phyloP scores from a whole-genome alignment of 2,888 invertebrate species.

The Cyrtodaria siliqua region DNA sequence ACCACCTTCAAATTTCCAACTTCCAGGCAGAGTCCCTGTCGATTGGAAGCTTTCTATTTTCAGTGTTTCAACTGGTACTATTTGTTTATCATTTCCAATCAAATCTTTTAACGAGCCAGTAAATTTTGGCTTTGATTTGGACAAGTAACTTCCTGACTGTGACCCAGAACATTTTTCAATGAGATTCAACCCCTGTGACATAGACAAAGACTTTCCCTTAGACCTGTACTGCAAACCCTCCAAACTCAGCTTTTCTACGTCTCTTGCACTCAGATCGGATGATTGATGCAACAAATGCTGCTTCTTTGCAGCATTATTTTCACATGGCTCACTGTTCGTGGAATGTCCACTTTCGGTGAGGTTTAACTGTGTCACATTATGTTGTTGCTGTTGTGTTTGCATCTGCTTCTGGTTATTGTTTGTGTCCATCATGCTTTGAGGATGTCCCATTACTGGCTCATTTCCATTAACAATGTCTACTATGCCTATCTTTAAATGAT shows the following conservation, averaged over 20 bases:
- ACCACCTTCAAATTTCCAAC: conserved; percentile 39
- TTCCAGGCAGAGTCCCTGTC: conserved; percentile 45
- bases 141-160: conserved; percentile 35
- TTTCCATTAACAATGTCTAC: not conserved
- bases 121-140: conserved; percentile 56
- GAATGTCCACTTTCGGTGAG: not conserved
- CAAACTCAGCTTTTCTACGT: conserved; percentile 20
- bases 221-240: conserved; percentile 25
- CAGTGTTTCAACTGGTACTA: conserved; percentile 64
- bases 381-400: conserved; percentile 2
- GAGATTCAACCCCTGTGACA: conserved; percentile 61
- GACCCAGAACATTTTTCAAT: conserved; percentile 29
- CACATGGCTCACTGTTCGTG: not conserved
- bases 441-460: not conserved
- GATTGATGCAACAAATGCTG: conserved; percentile 39
- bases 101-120: conserved; percentile 61
- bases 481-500: conserved; percentile 21
- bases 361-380: not conserved
- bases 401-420: conserved; percentile 39
- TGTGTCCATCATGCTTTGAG: conserved; percentile 26
- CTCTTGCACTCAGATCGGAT: conserved; percentile 41
- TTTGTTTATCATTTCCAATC: conserved; percentile 47
- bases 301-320: too few relatives aligned
- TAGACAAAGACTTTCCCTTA: conserved; percentile 61
- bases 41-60: conserved; percentile 44